Conservation (phyloP, 2,797 vertebrate species). For the Momotus momota region DNA sequence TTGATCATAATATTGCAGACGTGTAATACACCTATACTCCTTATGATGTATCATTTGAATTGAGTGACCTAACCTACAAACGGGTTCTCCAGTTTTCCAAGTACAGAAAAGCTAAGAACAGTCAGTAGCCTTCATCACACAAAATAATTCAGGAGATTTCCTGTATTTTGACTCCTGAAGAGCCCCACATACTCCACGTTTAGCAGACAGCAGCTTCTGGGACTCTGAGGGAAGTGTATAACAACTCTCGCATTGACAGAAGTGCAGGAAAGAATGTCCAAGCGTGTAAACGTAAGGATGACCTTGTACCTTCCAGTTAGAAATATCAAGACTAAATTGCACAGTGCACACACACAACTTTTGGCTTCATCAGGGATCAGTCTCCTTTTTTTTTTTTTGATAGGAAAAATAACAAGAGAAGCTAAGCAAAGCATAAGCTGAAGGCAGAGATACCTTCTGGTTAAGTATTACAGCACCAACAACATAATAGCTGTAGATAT, state of each 20-base stretch:
- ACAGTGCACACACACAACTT: fast-evolving
- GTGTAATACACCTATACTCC: neutral
- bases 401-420: neutral
- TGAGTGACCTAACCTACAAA: neutral
- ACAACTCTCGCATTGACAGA: neutral
- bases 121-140: neutral
- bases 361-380: neutral
- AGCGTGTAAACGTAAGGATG: neutral
- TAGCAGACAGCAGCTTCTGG: neutral
- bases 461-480: neutral
- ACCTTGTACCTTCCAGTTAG: neutral
- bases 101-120: neutral
- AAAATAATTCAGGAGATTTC: neutral
- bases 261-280: neutral
- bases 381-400: neutral
- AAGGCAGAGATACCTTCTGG: neutral
- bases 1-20: neutral
- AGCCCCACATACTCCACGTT: neutral
- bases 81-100: neutral
- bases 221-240: neutral
- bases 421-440: neutral
- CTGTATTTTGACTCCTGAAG: neutral
- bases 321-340: neutral
- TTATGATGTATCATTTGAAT: neutral
- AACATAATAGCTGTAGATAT: neutral